Conservation (phyloP, 2,113 vertebrate genomes). For the Podarcis raffonei region DNA sequence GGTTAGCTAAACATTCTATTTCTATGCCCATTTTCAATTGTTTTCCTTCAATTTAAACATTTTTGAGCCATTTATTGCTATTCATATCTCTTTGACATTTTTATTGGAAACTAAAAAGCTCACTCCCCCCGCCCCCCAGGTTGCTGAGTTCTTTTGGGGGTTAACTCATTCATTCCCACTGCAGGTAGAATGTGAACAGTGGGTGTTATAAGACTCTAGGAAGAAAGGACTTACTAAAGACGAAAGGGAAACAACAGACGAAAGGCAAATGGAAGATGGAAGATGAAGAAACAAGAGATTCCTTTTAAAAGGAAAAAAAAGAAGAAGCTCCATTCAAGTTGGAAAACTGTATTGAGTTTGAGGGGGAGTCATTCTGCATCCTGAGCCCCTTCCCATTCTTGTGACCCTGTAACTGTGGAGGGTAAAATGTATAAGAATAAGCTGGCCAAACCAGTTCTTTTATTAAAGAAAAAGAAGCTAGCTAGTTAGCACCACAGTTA, state of each 20-base stretch:
- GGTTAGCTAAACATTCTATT: constrained; percentile 81
- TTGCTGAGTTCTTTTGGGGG: constrained; percentile 29
- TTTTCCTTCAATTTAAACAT: constrained; percentile 81
- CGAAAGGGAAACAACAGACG: not conserved
- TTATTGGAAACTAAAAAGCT: constrained; percentile 79
- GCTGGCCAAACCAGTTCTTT: too few relatives aligned
- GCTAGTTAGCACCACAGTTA: too few relatives aligned
- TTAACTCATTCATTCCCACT: constrained; percentile 68
- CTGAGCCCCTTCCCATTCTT: too few relatives aligned
- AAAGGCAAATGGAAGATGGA: not conserved
- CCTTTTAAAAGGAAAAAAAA: too few relatives aligned
- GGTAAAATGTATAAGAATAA: too few relatives aligned
- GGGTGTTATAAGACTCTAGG: not conserved
- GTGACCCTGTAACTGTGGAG: too few relatives aligned
- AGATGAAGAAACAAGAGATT: too few relatives aligned
- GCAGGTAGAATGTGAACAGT: not conserved
- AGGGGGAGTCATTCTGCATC: too few relatives aligned
- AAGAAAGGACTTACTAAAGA: not conserved
- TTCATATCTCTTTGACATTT: constrained; percentile 77
- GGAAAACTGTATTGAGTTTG: too few relatives aligned
- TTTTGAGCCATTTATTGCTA: constrained; percentile 81
- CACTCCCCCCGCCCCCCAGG: constrained; percentile 67
- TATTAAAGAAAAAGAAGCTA: too few relatives aligned
- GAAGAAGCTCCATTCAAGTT: not conserved
- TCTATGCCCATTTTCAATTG: constrained; percentile 80